Conservation (phyloP, 2,888 invertebrate genomes). For the Penaeus monodon region DNA sequence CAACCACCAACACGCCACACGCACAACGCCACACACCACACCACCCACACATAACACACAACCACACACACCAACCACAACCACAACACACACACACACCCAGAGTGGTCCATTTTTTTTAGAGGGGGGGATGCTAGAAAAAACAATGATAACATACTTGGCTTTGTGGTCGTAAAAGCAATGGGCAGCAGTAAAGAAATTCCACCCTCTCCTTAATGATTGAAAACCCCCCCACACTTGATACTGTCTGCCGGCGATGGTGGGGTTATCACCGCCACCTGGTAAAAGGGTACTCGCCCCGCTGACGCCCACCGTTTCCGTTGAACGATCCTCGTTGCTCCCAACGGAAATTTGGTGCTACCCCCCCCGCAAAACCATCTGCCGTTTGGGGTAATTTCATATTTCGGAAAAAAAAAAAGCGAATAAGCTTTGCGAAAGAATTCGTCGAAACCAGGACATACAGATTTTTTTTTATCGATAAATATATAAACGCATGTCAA, state of each 20-base stretch:
- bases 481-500: no score
- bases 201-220: conserved; percentile 14
- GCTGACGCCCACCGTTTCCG: background rate
- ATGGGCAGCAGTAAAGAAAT: conserved; percentile 10
- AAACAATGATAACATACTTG: no score
- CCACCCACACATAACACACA: no score
- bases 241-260: background rate
- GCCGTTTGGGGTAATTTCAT: background rate
- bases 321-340: conserved; percentile 1
- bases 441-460: background rate
- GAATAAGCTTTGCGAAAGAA: background rate
- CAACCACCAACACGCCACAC: no score
- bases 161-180: background rate
- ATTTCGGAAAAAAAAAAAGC: background rate
- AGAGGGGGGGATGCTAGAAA: no score
- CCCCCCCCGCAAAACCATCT: conserved; percentile 9
- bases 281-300: conserved; percentile 19
- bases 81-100: no score
- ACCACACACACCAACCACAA: no score
- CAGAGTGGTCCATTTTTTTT: no score
- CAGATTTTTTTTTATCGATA: no score
- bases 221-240: conserved; percentile 16
- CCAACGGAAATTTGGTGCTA: background rate
- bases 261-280: background rate
- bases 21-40: no score